phyloP scores from a whole-genome alignment of 2,113 vertebrate species.

The Abramis brama region DNA sequence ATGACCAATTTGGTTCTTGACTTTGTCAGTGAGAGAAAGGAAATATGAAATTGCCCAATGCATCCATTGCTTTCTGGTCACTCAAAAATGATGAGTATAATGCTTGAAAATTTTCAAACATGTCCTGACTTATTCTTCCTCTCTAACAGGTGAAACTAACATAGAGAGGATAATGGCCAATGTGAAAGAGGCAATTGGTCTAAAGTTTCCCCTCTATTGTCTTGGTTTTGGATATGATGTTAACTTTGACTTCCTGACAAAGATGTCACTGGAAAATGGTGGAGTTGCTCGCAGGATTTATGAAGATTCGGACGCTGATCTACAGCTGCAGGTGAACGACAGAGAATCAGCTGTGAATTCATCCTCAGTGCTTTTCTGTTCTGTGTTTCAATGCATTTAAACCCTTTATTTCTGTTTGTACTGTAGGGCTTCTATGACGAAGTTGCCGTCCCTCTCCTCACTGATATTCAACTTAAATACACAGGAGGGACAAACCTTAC shows the following conservation, averaged over 20 bases:
- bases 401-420: background rate
- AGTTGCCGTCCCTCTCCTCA: slow-evolving; percentile 81
- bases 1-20: background rate
- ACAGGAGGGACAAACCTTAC: slow-evolving; percentile 73
- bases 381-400: background rate
- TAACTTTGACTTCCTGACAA: slow-evolving; percentile 82
- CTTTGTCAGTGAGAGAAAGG: no score
- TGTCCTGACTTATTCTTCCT: background rate
- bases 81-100: background rate
- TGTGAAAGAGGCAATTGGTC: slow-evolving; percentile 71
- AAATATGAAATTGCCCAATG: no score
- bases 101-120: background rate
- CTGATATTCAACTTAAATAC: slow-evolving; percentile 77
- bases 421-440: slow-evolving; percentile 85
- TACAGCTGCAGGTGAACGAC: slow-evolving; percentile 79
- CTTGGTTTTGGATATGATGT: slow-evolving; percentile 84
- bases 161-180: slow-evolving; percentile 75
- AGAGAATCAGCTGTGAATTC: background rate
- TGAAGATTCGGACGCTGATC: slow-evolving; percentile 80
- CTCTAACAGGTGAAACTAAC: slow-evolving; percentile 77
- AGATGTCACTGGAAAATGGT: slow-evolving; percentile 80
- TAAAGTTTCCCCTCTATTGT: slow-evolving; percentile 82
- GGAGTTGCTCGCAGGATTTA: slow-evolving; percentile 83
- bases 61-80: background rate
- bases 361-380: background rate